These are phyloP conservation scores for Drosophila sechellia DNA, from an alignment of 1,140 invertebrate species.

Conservation along the genomic window DNA sequence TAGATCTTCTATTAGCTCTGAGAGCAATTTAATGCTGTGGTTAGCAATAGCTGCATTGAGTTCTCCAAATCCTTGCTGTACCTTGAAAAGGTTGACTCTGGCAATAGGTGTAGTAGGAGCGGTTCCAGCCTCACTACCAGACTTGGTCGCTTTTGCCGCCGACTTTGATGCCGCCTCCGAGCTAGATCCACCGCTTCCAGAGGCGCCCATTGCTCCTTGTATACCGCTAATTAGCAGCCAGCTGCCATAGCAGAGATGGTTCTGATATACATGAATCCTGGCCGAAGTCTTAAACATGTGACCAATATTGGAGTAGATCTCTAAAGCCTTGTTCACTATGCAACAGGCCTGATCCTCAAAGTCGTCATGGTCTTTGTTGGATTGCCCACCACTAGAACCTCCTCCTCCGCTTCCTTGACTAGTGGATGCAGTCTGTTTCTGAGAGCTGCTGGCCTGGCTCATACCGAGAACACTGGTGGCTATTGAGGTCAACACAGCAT, in stretches of 20 bases:
- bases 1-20: constrained; percentile 89
- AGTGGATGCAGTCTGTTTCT: constrained; percentile 66
- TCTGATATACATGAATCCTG: constrained; percentile 93
- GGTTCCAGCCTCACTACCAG: constrained; percentile 7
- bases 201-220: constrained; percentile 87
- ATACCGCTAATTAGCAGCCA: constrained; percentile 94
- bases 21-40: constrained; percentile 89
- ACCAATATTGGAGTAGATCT: constrained; percentile 93
- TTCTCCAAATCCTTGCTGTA: constrained; percentile 92
- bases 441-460: constrained; percentile 62
- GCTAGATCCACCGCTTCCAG: constrained; percentile 54
- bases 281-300: constrained; percentile 93
- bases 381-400: constrained; percentile 24
- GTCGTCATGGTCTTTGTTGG: constrained; percentile 70
- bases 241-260: constrained; percentile 93
- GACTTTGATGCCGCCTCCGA: constrained; percentile 23
- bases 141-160: constrained; percentile 28
- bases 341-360: constrained; percentile 75
- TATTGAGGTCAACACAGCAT: constrained; percentile 90
- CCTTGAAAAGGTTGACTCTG: constrained; percentile 83
- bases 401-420: constrained; percentile 43
- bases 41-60: constrained; percentile 92
- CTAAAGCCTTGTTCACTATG: constrained; percentile 88
- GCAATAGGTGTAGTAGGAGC: constrained; percentile 76
- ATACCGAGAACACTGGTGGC: constrained; percentile 85